phyloP scores from a whole-genome alignment of 2,888 invertebrate genomes.

The Ecdyonurus torrentis region DNA sequence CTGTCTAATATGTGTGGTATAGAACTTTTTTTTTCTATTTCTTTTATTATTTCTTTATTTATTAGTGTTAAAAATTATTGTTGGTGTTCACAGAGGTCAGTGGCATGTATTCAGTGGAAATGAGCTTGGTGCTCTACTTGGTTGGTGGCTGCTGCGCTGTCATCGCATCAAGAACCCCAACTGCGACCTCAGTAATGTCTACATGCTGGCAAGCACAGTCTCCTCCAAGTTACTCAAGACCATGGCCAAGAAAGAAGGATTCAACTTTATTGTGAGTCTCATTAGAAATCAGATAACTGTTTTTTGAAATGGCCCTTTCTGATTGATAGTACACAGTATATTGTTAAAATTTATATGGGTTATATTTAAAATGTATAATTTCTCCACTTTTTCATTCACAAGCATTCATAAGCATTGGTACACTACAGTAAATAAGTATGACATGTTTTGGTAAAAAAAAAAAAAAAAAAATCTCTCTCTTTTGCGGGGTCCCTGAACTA shows the following conservation, averaged over 20 bases:
- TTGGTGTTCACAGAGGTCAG: conserved; percentile 34
- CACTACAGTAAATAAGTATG: no score
- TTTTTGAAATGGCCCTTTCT: background rate
- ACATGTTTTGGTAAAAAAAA: no score
- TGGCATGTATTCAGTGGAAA: conserved; percentile 94
- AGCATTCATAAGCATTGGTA: no score
- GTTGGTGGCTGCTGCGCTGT: conserved; percentile 76
- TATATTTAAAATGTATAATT: background rate
- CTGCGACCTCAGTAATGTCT: conserved; percentile 40
- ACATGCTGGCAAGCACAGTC: conserved; percentile 84
- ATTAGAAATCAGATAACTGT: background rate
- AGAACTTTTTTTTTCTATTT: no score
- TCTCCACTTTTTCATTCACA: background rate
- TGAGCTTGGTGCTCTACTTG: conserved; percentile 82
- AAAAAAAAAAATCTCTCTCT: no score
- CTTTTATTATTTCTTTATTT: background rate
- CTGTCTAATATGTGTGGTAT: no score
- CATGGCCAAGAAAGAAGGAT: conserved; percentile 63
- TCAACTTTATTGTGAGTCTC: conserved; percentile 37
- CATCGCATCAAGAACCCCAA: conserved; percentile 30
- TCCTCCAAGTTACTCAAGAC: conserved; percentile 85
- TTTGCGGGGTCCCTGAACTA: no score
- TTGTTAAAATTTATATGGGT: background rate
- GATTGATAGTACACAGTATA: background rate
- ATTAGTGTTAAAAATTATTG: background rate